Evolutionary conservation across 2,888 invertebrate genomes (phyloP).

Genomic region (Meta bourneti): DNA sequence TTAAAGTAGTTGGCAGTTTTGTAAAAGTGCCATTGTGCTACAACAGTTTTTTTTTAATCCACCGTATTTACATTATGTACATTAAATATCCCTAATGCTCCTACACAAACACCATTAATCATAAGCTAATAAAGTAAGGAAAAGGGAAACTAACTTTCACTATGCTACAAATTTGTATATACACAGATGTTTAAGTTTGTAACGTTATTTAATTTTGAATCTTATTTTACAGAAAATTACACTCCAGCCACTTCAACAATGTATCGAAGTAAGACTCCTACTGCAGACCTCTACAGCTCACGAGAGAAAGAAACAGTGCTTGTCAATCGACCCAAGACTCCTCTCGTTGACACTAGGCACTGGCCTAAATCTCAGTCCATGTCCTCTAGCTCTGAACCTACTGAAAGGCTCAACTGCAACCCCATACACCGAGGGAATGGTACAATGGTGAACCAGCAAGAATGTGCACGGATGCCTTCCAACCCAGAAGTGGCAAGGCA

Average conservation of each 20-base stretch:
- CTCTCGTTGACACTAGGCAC: constrained; percentile 87
- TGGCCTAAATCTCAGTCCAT: constrained; percentile 79
- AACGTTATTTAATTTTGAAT: not conserved
- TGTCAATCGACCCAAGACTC: constrained; percentile 89
- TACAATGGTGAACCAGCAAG: constrained; percentile 31
- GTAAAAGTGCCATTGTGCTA: too few relatives aligned
- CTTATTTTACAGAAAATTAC: constrained; percentile 38
- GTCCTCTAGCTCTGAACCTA: constrained; percentile 38
- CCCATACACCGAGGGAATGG: constrained; percentile 29
- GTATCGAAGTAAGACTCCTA: constrained; percentile 92
- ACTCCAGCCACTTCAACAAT: constrained; percentile 47
- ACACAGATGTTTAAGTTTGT: not conserved
- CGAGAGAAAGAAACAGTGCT: constrained; percentile 86
- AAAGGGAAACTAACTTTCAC: not conserved
- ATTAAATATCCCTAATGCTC: not conserved
- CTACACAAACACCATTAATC: not conserved
- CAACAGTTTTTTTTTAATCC: too few relatives aligned
- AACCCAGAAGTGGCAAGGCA: constrained; percentile 23
- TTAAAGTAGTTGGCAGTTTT: too few relatives aligned
- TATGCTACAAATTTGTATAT: not conserved
- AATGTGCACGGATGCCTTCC: not conserved
- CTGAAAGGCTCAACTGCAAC: constrained; percentile 40
- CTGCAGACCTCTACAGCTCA: constrained; percentile 92
- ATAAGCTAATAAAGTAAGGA: not conserved
- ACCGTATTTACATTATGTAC: too few relatives aligned